Conservation (phyloP, 2,888 invertebrate species). For the Cecidostiba fungosa region DNA sequence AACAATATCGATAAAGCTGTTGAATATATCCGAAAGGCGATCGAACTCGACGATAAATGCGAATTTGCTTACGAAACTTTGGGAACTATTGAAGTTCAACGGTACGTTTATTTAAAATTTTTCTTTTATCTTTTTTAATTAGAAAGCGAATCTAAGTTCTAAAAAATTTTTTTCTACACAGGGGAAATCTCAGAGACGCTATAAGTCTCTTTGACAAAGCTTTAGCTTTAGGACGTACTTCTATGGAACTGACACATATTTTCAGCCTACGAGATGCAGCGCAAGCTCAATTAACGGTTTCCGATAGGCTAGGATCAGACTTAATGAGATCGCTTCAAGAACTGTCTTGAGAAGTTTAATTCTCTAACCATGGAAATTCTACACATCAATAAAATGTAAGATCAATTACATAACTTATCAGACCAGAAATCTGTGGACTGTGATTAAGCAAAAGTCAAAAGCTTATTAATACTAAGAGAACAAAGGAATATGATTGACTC, state of each 20-base stretch:
- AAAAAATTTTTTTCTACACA: constrained; percentile 79
- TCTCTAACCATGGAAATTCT: constrained; percentile 6
- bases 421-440: not conserved
- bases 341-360: constrained; percentile 63
- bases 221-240: constrained; percentile 91
- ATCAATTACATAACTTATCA: constrained; percentile 23
- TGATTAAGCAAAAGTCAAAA: constrained; percentile 17
- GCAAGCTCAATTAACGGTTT: constrained; percentile 92
- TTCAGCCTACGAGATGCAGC: constrained; percentile 95
- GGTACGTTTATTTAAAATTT: constrained; percentile 69
- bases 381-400: constrained; percentile 37
- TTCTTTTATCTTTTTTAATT: not conserved
- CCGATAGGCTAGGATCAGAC: constrained; percentile 87
- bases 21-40: constrained; percentile 89
- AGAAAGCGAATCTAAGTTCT: not conserved
- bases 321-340: constrained; percentile 72
- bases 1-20: constrained; percentile 91
- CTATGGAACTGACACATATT: constrained; percentile 94
- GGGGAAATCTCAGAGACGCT: constrained; percentile 91
- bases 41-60: constrained; percentile 94
- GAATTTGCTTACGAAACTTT: constrained; percentile 97
- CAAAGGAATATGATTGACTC: constrained; percentile 28
- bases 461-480: not conserved
- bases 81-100: constrained; percentile 96
- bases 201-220: constrained; percentile 94